Percentiles rank a stretch among this genome's conserved stretches.
Conservation (phyloP, 2,113 vertebrate species). For the Plotosus lineatus region DNA sequence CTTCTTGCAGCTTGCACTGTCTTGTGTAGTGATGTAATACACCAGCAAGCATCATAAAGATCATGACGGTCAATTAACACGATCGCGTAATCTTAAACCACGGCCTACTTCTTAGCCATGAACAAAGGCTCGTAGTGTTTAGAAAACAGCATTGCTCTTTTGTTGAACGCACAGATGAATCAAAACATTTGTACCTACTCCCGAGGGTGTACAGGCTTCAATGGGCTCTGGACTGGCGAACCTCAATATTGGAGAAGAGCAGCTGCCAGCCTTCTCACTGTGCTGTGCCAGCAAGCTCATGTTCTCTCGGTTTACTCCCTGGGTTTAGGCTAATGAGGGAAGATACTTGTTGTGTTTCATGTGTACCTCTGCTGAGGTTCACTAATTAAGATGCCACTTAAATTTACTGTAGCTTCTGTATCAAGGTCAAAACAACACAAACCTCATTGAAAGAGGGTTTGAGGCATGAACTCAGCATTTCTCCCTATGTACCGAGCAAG, state of each 20-base stretch:
- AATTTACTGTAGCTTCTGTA: constrained; percentile 4
- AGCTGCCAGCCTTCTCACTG: constrained; percentile 39
- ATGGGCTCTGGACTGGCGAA: constrained; percentile 48
- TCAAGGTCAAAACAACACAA: constrained; percentile 29
- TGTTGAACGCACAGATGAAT: constrained; percentile 25
- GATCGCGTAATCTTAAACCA: too few species aligned
- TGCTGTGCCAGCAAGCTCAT: constrained; percentile 40
- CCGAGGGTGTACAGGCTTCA: constrained; percentile 46
- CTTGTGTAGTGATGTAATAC: too few species aligned
- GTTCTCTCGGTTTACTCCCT: constrained; percentile 40
- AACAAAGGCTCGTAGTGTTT: neutral
- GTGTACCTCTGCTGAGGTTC: constrained; percentile 28
- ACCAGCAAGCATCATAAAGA: neutral
- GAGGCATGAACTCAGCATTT: neutral
- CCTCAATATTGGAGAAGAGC: constrained; percentile 44
- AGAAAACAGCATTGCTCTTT: neutral
- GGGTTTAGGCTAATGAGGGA: constrained; percentile 38
- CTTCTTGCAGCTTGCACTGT: too few species aligned
- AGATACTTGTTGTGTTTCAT: constrained; percentile 22
- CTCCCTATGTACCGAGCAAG: neutral
- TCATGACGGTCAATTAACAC: neutral
- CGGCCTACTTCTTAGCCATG: neutral
- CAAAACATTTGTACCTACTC: constrained; percentile 51
- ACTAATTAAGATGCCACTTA: constrained; percentile 29
- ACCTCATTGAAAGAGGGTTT: neutral